Percentiles rank a stretch among this genome's conserved stretches.
phyloP scores from a whole-genome alignment of 2,888 invertebrate species.

The Amiota mariae region DNA sequence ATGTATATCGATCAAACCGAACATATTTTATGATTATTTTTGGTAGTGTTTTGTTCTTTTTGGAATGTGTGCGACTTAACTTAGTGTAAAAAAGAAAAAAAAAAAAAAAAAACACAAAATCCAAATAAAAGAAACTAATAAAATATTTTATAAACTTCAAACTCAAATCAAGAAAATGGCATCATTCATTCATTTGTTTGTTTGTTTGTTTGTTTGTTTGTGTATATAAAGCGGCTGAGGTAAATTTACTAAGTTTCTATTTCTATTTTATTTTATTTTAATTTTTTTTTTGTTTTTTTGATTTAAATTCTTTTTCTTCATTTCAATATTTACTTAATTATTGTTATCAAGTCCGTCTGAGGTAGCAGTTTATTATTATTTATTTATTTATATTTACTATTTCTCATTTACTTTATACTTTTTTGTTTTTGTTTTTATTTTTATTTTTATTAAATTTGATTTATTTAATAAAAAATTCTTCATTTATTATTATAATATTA shows the following conservation, averaged over 20 bases:
- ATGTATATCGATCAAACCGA: no score
- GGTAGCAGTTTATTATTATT: slow-evolving; percentile 59
- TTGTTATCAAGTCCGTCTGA: slow-evolving; percentile 70
- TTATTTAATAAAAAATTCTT: slow-evolving; percentile 31
- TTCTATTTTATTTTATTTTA: slow-evolving; percentile 35
- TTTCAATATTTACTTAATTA: slow-evolving; percentile 65
- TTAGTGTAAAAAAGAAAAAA: slow-evolving; percentile 43
- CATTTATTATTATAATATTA: not conserved
- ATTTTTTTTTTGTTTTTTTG: slow-evolving; percentile 46
- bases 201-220: no score
- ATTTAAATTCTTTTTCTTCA: slow-evolving; percentile 51
- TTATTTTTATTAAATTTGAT: slow-evolving; percentile 29
- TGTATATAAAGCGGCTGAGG: slow-evolving; percentile 47
- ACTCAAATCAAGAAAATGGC: slow-evolving; percentile 66
- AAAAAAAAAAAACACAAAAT: no score
- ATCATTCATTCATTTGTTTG: no score
- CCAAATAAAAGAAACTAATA: slow-evolving; percentile 42
- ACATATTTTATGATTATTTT: slow-evolving; percentile 22
- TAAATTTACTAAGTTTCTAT: slow-evolving; percentile 63
- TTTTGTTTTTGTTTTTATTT: no score
- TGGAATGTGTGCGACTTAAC: slow-evolving; percentile 48
- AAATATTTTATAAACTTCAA: slow-evolving; percentile 68
- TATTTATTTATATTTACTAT: slow-evolving; percentile 43
- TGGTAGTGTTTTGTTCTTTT: slow-evolving; percentile 43
- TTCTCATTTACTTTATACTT: slow-evolving; percentile 42